Conservation (phyloP, 2,797 vertebrate species). For the Chaunax sp. region DNA sequence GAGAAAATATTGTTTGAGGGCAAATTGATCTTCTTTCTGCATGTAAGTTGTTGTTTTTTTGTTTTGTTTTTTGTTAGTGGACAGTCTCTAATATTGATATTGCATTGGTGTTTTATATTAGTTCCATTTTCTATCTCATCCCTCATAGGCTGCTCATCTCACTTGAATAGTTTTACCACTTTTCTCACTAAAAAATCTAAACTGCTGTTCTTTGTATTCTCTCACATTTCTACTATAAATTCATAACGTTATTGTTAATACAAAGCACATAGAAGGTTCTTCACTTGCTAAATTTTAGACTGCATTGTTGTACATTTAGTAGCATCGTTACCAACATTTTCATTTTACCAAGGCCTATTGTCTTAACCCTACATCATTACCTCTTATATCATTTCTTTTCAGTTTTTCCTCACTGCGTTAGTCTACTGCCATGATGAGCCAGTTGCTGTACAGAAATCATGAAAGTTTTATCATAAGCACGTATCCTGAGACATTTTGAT, state of each 20-base stretch:
- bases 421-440: too few species aligned
- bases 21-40: neutral
- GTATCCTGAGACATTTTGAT: slow-evolving; percentile 1
- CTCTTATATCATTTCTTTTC: neutral
- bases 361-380: too few species aligned
- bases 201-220: neutral
- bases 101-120: neutral
- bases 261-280: too few species aligned
- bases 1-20: neutral
- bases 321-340: too few species aligned
- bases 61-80: too few species aligned
- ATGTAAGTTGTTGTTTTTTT: neutral
- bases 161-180: too few species aligned
- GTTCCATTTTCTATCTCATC: neutral
- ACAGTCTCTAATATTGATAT: neutral
- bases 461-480: slow-evolving; percentile 2
- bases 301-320: too few species aligned
- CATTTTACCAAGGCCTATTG: too few species aligned
- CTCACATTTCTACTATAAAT: neutral
- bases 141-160: too few species aligned
- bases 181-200: neutral
- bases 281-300: too few species aligned
- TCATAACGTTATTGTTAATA: too few species aligned
- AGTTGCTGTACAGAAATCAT: neutral
- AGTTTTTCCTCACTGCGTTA: neutral